Percentiles rank a stretch among this genome's conserved stretches.
Conservation (phyloP, 2,888 invertebrate genomes). For the Campoletis raptor region DNA sequence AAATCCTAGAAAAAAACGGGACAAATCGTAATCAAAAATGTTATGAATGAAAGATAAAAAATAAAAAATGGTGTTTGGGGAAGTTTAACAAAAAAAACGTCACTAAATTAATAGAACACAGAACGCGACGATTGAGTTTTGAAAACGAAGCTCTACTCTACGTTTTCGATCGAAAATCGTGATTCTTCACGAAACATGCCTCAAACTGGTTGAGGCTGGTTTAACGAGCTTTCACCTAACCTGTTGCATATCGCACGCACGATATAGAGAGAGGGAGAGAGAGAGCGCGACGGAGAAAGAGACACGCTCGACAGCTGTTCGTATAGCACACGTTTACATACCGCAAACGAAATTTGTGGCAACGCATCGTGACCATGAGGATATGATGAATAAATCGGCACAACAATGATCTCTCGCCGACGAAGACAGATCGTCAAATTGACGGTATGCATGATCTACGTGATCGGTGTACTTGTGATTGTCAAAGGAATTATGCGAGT, state of each 20-base stretch:
- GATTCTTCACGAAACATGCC: neutral
- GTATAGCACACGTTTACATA: neutral
- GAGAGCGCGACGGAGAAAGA: neutral
- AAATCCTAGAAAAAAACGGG: neutral
- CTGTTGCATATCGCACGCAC: conserved; percentile 39
- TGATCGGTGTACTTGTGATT: conserved; percentile 71
- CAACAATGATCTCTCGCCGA: conserved; percentile 71
- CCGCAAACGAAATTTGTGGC: neutral
- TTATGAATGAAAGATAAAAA: neutral
- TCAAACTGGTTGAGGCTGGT: conserved; percentile 14
- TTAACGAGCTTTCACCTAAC: conserved; percentile 46
- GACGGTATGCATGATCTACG: conserved; percentile 71
- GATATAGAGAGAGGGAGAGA: neutral
- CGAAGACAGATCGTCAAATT: conserved; percentile 71
- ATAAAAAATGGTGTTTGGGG: neutral
- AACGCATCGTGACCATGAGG: neutral
- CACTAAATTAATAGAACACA: neutral
- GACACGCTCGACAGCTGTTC: conserved; percentile 34
- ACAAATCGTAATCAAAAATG: neutral
- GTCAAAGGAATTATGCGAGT: conserved; percentile 70
- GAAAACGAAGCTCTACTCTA: neutral
- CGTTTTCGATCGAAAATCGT: neutral
- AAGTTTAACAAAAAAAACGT: neutral
- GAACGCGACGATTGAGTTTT: neutral
- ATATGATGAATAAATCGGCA: conserved; percentile 54